Conservation (phyloP, 2,888 invertebrate genomes). For the Dendrolimus houi region DNA sequence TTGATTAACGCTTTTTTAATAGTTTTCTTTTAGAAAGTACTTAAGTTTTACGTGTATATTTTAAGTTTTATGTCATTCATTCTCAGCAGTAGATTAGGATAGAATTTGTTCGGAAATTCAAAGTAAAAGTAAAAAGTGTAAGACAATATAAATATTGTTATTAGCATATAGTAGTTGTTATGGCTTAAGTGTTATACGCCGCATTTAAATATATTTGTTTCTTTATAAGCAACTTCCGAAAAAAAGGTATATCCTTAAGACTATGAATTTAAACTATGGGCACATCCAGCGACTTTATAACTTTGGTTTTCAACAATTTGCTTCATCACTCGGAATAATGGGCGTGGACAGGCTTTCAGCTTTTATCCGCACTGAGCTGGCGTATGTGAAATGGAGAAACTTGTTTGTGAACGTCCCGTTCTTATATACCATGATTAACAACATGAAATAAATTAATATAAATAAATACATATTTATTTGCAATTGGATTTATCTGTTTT, state of each 20-base stretch:
- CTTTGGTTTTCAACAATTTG: conserved; percentile 32
- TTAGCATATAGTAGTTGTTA: too few species aligned
- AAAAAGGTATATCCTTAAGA: neutral
- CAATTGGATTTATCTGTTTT: neutral
- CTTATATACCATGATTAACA: neutral
- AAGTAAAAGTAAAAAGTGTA: too few species aligned
- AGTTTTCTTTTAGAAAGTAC: too few species aligned
- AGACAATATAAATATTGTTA: too few species aligned
- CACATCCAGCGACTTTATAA: conserved; percentile 11
- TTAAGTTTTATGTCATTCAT: too few species aligned
- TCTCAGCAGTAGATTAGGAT: too few species aligned
- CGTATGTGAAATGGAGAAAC: conserved; percentile 19
- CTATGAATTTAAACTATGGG: conserved; percentile 1
- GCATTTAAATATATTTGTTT: too few species aligned
- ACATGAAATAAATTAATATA: neutral
- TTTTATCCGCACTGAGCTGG: conserved; percentile 12
- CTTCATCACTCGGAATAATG: conserved; percentile 47
- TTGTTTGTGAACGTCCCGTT: conserved; percentile 14
- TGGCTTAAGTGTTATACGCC: too few species aligned
- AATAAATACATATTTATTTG: neutral
- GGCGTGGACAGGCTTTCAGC: conserved; percentile 34
- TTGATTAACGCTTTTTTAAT: too few species aligned
- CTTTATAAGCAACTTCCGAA: too few species aligned
- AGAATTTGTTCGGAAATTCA: too few species aligned
- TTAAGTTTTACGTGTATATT: too few species aligned